These are phyloP conservation scores for Ceryle rudis DNA, from an alignment of 2,797 vertebrate genomes.

Conservation along the genomic window DNA sequence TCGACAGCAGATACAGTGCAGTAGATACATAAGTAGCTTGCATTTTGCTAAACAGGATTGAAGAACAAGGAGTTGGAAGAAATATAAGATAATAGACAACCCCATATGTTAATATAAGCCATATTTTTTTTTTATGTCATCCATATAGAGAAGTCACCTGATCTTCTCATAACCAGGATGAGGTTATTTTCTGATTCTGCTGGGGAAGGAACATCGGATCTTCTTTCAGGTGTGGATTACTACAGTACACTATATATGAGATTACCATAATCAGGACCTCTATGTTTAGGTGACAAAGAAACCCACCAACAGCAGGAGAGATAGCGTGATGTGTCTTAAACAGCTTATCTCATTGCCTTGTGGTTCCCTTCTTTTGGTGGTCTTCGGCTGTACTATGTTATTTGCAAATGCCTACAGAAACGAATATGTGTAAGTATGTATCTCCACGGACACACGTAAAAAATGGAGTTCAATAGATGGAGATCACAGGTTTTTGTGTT, in stretches of 20 bases:
- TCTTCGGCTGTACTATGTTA: background rate
- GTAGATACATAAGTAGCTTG: background rate
- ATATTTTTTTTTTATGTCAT: background rate
- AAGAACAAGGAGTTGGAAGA: background rate
- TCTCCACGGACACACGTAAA: rapidly evolving
- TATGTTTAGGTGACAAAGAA: background rate
- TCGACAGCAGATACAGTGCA: background rate
- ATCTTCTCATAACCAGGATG: background rate
- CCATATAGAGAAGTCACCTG: background rate
- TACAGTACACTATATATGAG: background rate
- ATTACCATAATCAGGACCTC: background rate
- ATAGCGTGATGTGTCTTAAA: background rate
- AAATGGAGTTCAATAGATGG: background rate
- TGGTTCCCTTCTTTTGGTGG: background rate
- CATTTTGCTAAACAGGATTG: background rate
- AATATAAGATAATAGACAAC: background rate
- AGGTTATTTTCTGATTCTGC: background rate
- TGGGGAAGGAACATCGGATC: background rate
- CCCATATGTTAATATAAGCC: background rate
- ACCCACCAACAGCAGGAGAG: background rate
- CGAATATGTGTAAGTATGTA: rapidly evolving
- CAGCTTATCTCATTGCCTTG: background rate
- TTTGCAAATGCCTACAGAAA: background rate
- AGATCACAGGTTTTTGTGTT: background rate
- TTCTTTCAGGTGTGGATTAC: background rate